Percentiles rank a stretch among this genome's conserved stretches.
Evolutionary conservation across 2,797 vertebrate genomes (phyloP).

Genomic region (Anableps anableps): DNA sequence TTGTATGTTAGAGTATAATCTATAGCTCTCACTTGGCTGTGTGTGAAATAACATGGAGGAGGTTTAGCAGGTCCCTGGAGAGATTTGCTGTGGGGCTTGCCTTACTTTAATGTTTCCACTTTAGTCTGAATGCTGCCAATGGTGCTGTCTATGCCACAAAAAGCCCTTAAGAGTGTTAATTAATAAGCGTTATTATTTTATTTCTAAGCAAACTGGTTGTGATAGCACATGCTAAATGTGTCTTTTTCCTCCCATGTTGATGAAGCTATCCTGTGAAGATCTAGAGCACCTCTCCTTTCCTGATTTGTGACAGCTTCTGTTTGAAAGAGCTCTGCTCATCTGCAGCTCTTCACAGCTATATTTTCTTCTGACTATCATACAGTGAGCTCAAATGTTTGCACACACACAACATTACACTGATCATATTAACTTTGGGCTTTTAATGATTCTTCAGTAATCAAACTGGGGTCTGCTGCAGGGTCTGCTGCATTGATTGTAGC

Average conservation of each 20-base stretch:
- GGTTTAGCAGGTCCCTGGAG: slow-evolving; percentile 71
- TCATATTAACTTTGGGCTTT: background rate
- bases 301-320: slow-evolving; percentile 65
- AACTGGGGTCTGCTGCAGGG: too few species aligned
- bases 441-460: background rate
- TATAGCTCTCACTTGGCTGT: slow-evolving; percentile 67
- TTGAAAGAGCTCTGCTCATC: slow-evolving; percentile 46
- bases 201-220: slow-evolving; percentile 65
- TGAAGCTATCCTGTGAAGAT: slow-evolving; percentile 60
- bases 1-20: slow-evolving; percentile 79
- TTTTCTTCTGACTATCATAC: background rate
- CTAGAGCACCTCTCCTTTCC: slow-evolving; percentile 41
- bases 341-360: background rate
- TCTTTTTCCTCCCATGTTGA: slow-evolving; percentile 55
- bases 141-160: slow-evolving; percentile 46
- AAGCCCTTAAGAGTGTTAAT: slow-evolving; percentile 68
- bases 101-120: slow-evolving; percentile 75
- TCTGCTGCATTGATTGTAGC: too few species aligned
- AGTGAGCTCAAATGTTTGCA: background rate
- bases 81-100: slow-evolving; percentile 69
- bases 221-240: slow-evolving; percentile 68
- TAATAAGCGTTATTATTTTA: slow-evolving; percentile 50
- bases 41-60: slow-evolving; percentile 67
- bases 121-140: slow-evolving; percentile 64
- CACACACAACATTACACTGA: background rate